Evolutionary conservation across 30 jellyfish, hydroid and myxozoan species (phyloP).

Genomic region (Pelagia noctiluca): DNA sequence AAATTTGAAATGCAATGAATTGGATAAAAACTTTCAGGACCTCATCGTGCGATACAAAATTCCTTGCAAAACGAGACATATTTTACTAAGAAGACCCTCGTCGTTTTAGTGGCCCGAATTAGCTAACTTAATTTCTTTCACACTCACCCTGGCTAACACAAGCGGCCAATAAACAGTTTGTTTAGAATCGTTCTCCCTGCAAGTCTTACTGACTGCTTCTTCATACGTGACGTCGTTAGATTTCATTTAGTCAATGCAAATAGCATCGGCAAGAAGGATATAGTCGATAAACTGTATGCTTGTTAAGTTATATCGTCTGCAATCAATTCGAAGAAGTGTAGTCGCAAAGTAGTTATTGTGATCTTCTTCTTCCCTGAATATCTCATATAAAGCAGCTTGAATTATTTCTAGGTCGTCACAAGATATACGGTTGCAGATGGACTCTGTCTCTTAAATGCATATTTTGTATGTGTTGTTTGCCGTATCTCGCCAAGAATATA

Average conservation of each 20-base stretch:
- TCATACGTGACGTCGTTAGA: not conserved
- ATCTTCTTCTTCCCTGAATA: not conserved
- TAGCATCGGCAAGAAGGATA: constrained; percentile 24
- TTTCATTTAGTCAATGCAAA: constrained; percentile 3
- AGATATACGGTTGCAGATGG: not conserved
- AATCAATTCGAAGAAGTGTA: not conserved
- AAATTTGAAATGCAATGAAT: too few species aligned
- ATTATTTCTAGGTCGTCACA: not conserved
- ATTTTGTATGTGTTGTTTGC: constrained; percentile 1
- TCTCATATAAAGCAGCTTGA: not conserved
- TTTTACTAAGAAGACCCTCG: too few species aligned
- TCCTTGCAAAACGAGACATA: too few species aligned
- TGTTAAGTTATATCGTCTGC: constrained; percentile 1
- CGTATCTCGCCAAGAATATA: not conserved
- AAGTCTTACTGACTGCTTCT: not conserved
- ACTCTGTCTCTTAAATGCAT: not conserved
- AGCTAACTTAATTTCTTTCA: too few species aligned
- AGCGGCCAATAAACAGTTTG: not conserved
- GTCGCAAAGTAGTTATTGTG: not conserved
- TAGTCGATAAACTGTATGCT: constrained; percentile 1
- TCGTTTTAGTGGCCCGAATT: too few species aligned
- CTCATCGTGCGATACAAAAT: too few species aligned
- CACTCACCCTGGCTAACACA: not conserved
- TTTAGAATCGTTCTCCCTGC: not conserved
- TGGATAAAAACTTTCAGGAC: too few species aligned